These are phyloP conservation scores for Beris chalybata DNA, from an alignment of 2,888 invertebrate species.

Conservation along the genomic window DNA sequence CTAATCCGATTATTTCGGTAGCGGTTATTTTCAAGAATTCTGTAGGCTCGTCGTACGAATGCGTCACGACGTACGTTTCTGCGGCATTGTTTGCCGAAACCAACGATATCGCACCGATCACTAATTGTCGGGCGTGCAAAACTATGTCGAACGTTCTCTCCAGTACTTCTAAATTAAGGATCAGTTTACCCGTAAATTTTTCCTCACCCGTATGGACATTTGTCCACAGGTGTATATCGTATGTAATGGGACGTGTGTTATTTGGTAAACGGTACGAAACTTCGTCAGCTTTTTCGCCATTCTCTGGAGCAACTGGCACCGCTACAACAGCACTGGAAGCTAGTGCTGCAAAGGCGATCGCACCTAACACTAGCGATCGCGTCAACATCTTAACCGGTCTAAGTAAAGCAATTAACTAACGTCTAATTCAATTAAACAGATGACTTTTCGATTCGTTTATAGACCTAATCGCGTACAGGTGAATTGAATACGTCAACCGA, in stretches of 20 bases:
- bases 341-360: background rate
- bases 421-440: conserved; percentile 14
- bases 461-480: background rate
- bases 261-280: conserved; percentile 58
- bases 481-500: conserved; percentile 15
- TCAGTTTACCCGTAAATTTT: conserved; percentile 45
- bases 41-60: conserved; percentile 32
- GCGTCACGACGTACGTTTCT: background rate
- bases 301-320: background rate
- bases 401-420: conserved; percentile 18
- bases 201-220: conserved; percentile 46
- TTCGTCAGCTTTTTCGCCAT: background rate
- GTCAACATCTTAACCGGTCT: conserved; percentile 20
- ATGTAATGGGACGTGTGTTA: conserved; percentile 59
- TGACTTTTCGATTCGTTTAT: conserved; percentile 11
- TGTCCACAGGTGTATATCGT: conserved; percentile 53
- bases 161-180: conserved; percentile 44
- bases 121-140: conserved; percentile 46
- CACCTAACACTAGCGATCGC: background rate
- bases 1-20: conserved; percentile 41
- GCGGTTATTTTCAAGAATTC: conserved; percentile 45
- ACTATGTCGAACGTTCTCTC: conserved; percentile 43
- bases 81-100: background rate
- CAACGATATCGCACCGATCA: conserved; percentile 42
- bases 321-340: background rate